Evolutionary conservation across 2,113 vertebrate genomes (phyloP).

Genomic region (Stigmatopora argus): DNA sequence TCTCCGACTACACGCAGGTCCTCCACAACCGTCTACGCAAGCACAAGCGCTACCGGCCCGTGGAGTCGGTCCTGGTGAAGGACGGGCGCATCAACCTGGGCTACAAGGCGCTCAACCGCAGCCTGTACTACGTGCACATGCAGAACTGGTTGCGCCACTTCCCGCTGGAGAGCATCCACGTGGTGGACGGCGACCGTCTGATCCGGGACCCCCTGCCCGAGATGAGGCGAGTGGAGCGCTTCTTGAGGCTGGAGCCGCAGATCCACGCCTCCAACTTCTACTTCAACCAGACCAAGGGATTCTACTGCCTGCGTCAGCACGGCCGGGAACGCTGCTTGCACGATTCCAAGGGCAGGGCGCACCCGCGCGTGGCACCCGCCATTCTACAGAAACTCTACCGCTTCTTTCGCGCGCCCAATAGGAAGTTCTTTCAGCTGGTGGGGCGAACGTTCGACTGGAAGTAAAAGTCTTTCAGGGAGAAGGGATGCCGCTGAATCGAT

Average conservation of each 20-base stretch:
- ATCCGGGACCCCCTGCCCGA: constrained; percentile 89
- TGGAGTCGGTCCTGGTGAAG: constrained; percentile 83
- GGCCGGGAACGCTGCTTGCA: constrained; percentile 88
- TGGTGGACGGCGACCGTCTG: constrained; percentile 89
- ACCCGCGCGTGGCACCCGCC: constrained; percentile 79
- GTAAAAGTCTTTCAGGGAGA: constrained; percentile 76
- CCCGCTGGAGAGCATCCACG: constrained; percentile 78
- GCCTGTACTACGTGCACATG: constrained; percentile 88
- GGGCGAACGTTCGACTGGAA: constrained; percentile 93
- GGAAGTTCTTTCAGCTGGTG: constrained; percentile 88
- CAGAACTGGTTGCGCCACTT: constrained; percentile 89
- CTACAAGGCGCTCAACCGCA: constrained; percentile 97
- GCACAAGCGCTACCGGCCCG: constrained; percentile 82
- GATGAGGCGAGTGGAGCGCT: constrained; percentile 87
- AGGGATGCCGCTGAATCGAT: constrained; percentile 79
- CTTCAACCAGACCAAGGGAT: constrained; percentile 95
- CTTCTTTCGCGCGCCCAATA: constrained; percentile 91
- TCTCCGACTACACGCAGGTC: constrained; percentile 96
- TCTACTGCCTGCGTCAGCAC: constrained; percentile 88
- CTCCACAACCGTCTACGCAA: constrained; percentile 93
- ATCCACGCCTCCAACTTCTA: constrained; percentile 94
- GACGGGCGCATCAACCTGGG: constrained; percentile 81
- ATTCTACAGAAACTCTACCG: constrained; percentile 83
- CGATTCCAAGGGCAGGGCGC: constrained; percentile 88
- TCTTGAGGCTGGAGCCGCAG: constrained; percentile 82